phyloP scores from a whole-genome alignment of 2,888 invertebrate species.

The Strigamia transsilvanica region DNA sequence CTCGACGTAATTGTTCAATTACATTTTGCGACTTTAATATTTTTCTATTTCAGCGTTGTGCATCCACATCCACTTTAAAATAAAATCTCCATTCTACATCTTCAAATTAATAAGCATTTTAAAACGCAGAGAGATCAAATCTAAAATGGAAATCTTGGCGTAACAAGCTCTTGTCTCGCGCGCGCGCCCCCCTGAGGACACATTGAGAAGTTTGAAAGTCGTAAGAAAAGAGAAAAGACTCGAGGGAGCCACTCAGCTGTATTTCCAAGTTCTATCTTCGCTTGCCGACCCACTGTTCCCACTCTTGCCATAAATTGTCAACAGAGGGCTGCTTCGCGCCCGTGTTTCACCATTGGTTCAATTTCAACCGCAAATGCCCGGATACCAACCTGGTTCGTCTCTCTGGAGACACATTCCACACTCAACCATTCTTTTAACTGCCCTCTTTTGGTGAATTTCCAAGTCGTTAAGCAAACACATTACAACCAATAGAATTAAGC shows the following conservation, averaged over 20 bases:
- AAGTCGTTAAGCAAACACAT: constrained; percentile 24
- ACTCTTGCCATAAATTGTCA: constrained; percentile 36
- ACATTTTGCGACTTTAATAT: too few relatives aligned
- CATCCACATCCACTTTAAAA: neutral
- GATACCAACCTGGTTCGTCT: neutral
- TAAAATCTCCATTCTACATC: neutral
- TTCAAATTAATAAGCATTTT: neutral
- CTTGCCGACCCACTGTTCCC: constrained; percentile 6
- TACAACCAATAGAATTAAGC: constrained; percentile 3
- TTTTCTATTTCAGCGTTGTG: too few relatives aligned
- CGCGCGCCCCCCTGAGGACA: constrained; percentile 11
- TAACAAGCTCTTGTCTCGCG: neutral
- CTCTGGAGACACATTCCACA: constrained; percentile 32
- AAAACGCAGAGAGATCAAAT: neutral
- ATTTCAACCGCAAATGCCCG: constrained; percentile 18
- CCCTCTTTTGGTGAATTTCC: constrained; percentile 37
- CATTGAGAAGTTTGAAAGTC: constrained; percentile 42
- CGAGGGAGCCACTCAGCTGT: constrained; percentile 30
- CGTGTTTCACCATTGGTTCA: constrained; percentile 33
- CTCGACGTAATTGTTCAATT: too few relatives aligned
- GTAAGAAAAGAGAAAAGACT: constrained; percentile 29
- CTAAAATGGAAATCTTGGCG: constrained; percentile 29
- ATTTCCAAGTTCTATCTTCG: constrained; percentile 28
- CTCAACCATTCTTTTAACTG: constrained; percentile 9
- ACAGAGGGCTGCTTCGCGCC: constrained; percentile 37